These are phyloP conservation scores for Metacarcinus magister DNA, from an alignment of 2,888 invertebrate genomes.

Conservation along the genomic window DNA sequence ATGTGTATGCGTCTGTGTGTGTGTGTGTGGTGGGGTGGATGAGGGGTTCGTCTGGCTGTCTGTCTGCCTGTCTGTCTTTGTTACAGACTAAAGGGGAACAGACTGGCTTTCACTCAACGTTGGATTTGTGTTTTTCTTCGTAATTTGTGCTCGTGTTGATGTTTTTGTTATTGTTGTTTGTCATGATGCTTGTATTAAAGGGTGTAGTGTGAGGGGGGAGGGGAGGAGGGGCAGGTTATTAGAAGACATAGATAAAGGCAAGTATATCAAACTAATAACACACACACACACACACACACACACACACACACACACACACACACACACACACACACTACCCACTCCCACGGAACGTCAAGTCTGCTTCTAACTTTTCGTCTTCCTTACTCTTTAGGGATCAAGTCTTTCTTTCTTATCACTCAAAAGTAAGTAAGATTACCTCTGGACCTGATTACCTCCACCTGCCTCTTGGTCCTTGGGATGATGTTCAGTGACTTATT, in stretches of 20 bases:
- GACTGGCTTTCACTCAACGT: neutral
- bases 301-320: constrained; percentile 4
- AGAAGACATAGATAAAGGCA: neutral
- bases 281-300: neutral
- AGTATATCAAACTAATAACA: too few relatives aligned
- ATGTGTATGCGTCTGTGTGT: neutral
- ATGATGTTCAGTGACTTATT: too few relatives aligned
- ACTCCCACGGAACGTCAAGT: neutral
- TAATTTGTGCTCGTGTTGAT: neutral
- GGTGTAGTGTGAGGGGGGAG: too few relatives aligned
- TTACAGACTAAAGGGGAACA: neutral
- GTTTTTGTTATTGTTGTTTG: neutral
- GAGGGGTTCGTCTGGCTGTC: neutral
- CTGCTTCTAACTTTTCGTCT: neutral
- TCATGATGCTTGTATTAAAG: neutral
- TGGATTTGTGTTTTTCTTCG: neutral
- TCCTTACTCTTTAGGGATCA: neutral
- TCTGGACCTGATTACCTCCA: neutral
- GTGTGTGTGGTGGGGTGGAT: neutral
- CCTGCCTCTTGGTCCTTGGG: neutral
- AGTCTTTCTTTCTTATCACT: neutral
- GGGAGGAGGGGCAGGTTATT: neutral
- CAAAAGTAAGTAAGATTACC: neutral
- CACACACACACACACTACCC: neutral
- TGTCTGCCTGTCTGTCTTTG: neutral